Percentiles rank a stretch among this genome's conserved stretches.
These are phyloP conservation scores for Gallinago media DNA, from an alignment of 2,113 vertebrate species.

Conservation along the genomic window DNA sequence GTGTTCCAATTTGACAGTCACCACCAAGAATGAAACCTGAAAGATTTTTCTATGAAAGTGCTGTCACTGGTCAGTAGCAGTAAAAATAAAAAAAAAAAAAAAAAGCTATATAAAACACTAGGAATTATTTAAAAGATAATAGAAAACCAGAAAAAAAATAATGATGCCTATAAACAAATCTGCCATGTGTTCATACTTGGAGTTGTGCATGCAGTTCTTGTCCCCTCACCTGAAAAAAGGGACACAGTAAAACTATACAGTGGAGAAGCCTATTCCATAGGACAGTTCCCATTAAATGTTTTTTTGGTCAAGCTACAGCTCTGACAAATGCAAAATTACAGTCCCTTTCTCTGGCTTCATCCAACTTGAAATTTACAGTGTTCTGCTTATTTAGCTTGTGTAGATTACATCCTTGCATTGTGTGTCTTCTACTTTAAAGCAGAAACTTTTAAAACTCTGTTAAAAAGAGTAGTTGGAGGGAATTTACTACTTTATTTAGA, in stretches of 20 bases:
- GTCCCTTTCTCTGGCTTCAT: background rate
- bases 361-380: background rate
- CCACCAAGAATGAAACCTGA: background rate
- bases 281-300: background rate
- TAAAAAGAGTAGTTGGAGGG: background rate
- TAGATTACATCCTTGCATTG: background rate
- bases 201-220: background rate
- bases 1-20: background rate
- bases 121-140: background rate
- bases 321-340: background rate
- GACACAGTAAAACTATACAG: background rate
- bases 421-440: background rate
- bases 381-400: background rate
- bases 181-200: background rate
- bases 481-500: background rate
- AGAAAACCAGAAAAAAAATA: background rate
- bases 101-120: background rate
- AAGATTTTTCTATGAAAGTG: background rate
- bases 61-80: background rate
- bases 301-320: background rate
- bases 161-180: background rate
- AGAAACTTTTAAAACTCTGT: background rate
- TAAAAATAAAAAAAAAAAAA: background rate
- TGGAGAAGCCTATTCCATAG: background rate
- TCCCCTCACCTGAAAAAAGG: background rate